Evolutionary conservation across 2,797 vertebrate species (phyloP).

Genomic region (Rachycentron canadum): DNA sequence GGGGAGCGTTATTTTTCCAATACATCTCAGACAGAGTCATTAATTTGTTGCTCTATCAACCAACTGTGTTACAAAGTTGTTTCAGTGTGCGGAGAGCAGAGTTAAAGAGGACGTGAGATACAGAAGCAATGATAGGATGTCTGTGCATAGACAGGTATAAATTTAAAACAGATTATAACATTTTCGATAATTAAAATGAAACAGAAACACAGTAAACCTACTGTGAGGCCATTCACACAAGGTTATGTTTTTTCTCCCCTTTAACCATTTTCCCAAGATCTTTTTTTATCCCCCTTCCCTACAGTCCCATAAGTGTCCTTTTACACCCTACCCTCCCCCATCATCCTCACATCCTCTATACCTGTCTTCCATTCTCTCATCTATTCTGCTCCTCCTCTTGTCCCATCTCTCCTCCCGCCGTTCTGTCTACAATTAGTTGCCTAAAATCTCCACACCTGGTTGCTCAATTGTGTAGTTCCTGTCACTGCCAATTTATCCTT

Average conservation of each 20-base stretch:
- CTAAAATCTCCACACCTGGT: background rate
- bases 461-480: background rate
- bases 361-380: background rate
- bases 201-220: background rate
- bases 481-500: background rate
- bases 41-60: background rate
- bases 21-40: background rate
- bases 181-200: background rate
- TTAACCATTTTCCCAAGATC: background rate
- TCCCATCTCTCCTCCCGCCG: background rate
- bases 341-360: background rate
- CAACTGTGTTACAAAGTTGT: background rate
- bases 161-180: background rate
- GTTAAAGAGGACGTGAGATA: background rate
- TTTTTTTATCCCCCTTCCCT: background rate
- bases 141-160: background rate
- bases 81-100: background rate
- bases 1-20: slow-evolving; percentile 1
- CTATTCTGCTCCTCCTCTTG: background rate
- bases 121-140: background rate
- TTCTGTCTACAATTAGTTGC: background rate
- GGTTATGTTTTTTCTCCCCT: background rate
- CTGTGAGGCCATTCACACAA: background rate
- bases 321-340: background rate
- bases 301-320: background rate